These are phyloP conservation scores for Cetonia aurata DNA, from an alignment of 2,888 invertebrate species.

Conservation along the genomic window DNA sequence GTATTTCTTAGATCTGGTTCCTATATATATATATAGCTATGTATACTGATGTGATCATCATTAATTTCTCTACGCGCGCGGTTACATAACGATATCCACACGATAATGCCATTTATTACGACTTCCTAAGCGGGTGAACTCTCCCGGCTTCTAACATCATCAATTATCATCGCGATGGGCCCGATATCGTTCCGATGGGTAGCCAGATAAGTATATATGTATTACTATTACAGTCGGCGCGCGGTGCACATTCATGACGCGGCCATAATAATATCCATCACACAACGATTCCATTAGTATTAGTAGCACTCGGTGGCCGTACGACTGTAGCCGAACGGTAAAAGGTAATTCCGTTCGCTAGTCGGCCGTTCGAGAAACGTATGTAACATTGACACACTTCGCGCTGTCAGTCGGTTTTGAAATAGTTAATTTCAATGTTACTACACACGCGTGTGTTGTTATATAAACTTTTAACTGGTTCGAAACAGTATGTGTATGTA, in stretches of 20 bases:
- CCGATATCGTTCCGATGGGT: no score
- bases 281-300: background rate
- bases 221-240: background rate
- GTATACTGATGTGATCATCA: background rate
- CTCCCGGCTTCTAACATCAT: background rate
- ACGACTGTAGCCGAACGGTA: constrained; percentile 13
- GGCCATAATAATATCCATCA: background rate
- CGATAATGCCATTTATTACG: no score
- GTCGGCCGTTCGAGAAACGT: constrained; percentile 17
- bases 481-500: no score
- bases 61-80: background rate
- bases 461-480: no score
- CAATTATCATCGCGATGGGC: background rate
- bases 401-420: constrained; percentile 22
- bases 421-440: constrained; percentile 38
- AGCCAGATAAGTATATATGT: no score
- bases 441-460: no score
- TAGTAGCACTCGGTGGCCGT: constrained; percentile 2
- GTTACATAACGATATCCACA: no score
- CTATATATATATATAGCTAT: no score
- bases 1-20: no score
- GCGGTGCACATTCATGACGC: background rate
- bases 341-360: constrained; percentile 16
- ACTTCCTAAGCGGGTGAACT: no score
- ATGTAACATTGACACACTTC: constrained; percentile 32